Percentiles rank a stretch among this genome's conserved stretches.
Conservation (phyloP, 92 coral and sea anemone species). For the Pocillopora grandis region DNA sequence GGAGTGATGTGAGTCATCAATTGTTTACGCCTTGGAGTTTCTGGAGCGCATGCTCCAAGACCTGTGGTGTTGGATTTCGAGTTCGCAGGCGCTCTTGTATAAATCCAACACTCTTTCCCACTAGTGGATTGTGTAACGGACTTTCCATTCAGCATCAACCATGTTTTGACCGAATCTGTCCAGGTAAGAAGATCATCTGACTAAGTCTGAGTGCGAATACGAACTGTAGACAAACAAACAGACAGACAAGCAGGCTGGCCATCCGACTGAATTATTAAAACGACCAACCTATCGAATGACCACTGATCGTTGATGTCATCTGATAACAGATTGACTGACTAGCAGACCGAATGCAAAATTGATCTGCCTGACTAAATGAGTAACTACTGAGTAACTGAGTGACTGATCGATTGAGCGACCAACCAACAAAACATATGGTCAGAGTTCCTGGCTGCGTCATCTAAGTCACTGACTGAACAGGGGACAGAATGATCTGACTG, state of each 20-base stretch:
- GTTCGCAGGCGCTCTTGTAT: conserved; percentile 68
- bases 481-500: too few relatives aligned
- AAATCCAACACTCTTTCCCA: conserved; percentile 63
- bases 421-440: too few relatives aligned
- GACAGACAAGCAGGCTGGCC: not conserved
- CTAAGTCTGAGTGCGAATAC: not conserved
- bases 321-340: not conserved
- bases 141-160: conserved; percentile 63
- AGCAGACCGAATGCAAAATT: not conserved
- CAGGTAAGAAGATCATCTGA: conserved; percentile 40
- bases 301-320: too few relatives aligned
- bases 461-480: too few relatives aligned
- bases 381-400: not conserved
- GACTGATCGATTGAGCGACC: not conserved
- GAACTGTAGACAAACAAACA: not conserved
- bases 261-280: not conserved
- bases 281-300: not conserved
- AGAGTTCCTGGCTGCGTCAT: too few relatives aligned
- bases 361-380: not conserved
- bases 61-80: conserved; percentile 75
- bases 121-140: conserved; percentile 54
- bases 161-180: conserved; percentile 54
- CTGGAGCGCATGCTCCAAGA: conserved; percentile 83
- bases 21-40: conserved; percentile 66
- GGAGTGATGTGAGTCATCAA: conserved; percentile 29